Evolutionary conservation across 2,797 vertebrate species (phyloP), one percentile per base, ranked within the genome.

Genomic region (Cuculus canorus): DNA sequence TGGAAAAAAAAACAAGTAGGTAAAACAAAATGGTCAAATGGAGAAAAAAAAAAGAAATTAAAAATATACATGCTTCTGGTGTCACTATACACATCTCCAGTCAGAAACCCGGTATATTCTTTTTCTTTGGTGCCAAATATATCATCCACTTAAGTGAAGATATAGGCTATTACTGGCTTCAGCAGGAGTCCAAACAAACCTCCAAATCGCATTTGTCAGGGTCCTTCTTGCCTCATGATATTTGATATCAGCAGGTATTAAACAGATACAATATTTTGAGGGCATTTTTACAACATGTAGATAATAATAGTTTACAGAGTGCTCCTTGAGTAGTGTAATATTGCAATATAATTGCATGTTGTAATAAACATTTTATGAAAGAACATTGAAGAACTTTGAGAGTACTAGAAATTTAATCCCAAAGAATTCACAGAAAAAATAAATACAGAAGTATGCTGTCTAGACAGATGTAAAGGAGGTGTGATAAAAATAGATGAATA

Each of bases 271-370:
- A 3, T 10, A 39, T 54, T 87, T 33, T 60, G 30, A 75, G 37
- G 57, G n/a, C 27, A 43, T 76, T 92, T 88, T 83, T 88, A 81
- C 15, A 71, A 24, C 50, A 88, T 3, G 2, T 10, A 72, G 47
- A 72, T 70, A 64, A 43, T 54, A 70, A 41, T 0, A 71, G 48
- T 77, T 64, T 53, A 59, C 45, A 9, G 4, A 83, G 30, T 0
- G 1, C 28, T 75, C 25, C 61, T 0, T 50, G 25, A 52, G 48
- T 7, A 73, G 7, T 19, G 25, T 35, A 57, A 5, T 0, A 1
- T 24, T 78, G 76, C 23, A 60, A 35, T 66, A 7, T 50, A 85
- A 69, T 63, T 76, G 47, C 7, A 14, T 30, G 17, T 68, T 68
- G 41, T 16, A 21, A n/a, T 41, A 81, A 92, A 86, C 18, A 43